Base-by-base conservation (phyloP, 2,797 vertebrate genomes). In the Platalea minor region DNA sequence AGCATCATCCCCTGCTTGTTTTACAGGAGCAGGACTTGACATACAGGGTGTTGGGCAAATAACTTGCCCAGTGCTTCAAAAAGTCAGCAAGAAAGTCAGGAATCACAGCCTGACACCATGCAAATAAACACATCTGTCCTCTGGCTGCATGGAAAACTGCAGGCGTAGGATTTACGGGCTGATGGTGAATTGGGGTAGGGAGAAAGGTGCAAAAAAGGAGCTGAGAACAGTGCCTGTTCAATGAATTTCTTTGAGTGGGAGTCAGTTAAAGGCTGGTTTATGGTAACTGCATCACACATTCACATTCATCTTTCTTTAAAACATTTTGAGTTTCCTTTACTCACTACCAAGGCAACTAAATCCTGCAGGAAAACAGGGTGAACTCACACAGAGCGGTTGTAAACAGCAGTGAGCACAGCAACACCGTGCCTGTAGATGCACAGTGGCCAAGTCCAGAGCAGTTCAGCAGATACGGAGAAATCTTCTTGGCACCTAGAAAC, bases 321-420 rank as follows among this genome's bases (percentile, higher is more conserved):
- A 84, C 41, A 39, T 50, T 80, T 28, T 13, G 67, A 64, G 85
- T 85, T 94, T 61, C 65, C 54, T 94, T 82, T 64, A 60, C 88
- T 95, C 91, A 96, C 97, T 91, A 73, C 88, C 89, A 93, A 96
- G 94, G 93, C 93, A 97, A 96, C 96, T 78, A 81, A 92, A 90
- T 87, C 91, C 93, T 79, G 50, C 82, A 61, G 88, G 91, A 90
- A 88, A 87, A 81, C 43, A 73, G 86, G 68, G 59, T 18, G 90
- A 90, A 64, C 81, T 90, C 82, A 57, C 68, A 19, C 7, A 3
- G 80, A 85, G 53, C 7, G 5, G 63, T 51, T 64, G 92, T 59
- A 57, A 81, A 69, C 57, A 67, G 84, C 65, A 48, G 24, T 0
- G 39, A 94, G 74, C 13, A 7, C 64, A 81, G 45, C 31, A 67